These are phyloP conservation scores for Desmodus rotundus DNA, from an alignment of 2,113 vertebrate species.

Conservation along the genomic window DNA sequence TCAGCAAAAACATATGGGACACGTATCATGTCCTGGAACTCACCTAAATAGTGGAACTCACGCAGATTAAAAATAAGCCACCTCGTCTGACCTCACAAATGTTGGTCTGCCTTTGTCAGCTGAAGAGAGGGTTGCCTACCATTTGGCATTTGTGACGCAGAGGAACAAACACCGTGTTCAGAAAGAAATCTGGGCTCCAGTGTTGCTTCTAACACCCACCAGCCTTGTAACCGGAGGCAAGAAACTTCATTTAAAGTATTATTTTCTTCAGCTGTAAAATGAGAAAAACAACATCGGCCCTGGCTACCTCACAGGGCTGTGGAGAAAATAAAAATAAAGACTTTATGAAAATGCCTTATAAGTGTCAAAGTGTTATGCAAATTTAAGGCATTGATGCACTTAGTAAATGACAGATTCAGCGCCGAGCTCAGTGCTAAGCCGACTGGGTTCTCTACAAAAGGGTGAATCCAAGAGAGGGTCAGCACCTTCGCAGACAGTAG, in stretches of 20 bases:
- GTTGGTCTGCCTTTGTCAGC: neutral
- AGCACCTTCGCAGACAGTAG: neutral
- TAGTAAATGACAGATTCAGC: neutral
- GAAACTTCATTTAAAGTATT: constrained; percentile 40
- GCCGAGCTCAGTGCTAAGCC: neutral
- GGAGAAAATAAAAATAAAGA: constrained; percentile 39
- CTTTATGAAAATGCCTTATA: constrained; percentile 14
- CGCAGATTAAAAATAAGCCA: neutral
- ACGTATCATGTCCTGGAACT: neutral
- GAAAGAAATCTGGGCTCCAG: neutral
- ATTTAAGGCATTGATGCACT: neutral
- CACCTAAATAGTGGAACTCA: neutral
- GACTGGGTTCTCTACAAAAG: neutral
- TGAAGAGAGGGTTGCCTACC: neutral
- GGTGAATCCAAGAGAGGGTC: neutral
- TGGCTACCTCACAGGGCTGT: constrained; percentile 1
- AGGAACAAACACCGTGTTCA: neutral
- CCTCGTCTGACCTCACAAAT: neutral
- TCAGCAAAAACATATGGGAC: neutral
- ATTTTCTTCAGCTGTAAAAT: constrained; percentile 48
- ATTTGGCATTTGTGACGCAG: neutral
- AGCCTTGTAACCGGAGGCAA: constrained; percentile 41
- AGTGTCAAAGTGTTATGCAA: neutral
- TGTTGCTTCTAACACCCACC: neutral
- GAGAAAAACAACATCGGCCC: constrained; percentile 35